Evolutionary conservation across 2,113 vertebrate species (phyloP).

Genomic region (Podarcis raffonei): DNA sequence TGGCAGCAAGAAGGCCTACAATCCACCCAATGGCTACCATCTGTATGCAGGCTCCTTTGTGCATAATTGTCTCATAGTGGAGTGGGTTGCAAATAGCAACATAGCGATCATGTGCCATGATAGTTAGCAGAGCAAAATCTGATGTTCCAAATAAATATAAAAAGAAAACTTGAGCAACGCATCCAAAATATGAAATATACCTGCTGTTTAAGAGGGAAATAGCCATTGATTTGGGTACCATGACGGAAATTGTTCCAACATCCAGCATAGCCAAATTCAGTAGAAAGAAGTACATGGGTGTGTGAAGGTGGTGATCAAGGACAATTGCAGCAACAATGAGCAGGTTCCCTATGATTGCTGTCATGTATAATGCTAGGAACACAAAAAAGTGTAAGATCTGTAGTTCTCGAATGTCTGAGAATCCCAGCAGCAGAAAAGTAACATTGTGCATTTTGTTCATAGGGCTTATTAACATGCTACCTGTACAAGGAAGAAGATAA

Average conservation of each 20-base stretch:
- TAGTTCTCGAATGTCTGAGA: background rate
- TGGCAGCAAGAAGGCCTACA: background rate
- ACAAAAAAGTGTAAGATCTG: background rate
- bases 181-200: background rate
- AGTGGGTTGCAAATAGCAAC: slow-evolving; percentile 9
- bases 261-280: background rate
- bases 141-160: background rate
- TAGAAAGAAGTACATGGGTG: background rate
- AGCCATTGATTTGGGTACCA: background rate
- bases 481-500: too few species aligned
- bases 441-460: too few species aligned
- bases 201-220: background rate
- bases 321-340: background rate
- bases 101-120: background rate
- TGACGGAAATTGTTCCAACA: background rate
- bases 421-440: background rate
- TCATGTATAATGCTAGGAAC: background rate
- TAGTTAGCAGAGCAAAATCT: background rate
- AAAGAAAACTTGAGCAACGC: background rate
- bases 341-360: background rate
- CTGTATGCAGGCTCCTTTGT: background rate
- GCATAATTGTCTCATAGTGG: background rate
- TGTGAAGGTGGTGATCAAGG: background rate
- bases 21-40: background rate
- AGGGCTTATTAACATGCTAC: too few species aligned